Percentiles rank a stretch among this genome's conserved stretches.
Conservation (phyloP, 2,113 vertebrate genomes). For the Tichodroma muraria region DNA sequence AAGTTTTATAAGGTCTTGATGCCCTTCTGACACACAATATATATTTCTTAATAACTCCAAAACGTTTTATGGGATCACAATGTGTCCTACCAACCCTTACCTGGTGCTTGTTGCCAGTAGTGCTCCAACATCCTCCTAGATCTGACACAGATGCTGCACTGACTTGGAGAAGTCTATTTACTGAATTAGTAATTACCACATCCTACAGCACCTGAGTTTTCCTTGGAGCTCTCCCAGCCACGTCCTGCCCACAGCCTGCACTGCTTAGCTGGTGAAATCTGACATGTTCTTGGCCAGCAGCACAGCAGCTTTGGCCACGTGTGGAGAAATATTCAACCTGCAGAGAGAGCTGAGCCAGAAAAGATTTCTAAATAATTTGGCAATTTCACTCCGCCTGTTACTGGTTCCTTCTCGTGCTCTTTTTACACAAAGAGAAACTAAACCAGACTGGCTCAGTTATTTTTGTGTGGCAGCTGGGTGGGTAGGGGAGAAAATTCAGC, state of each 20-base stretch:
- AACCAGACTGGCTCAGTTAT: neutral
- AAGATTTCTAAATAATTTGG: conserved; percentile 51
- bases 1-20: neutral
- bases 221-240: conserved; percentile 44
- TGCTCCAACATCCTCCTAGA: neutral
- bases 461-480: neutral
- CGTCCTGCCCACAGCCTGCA: neutral
- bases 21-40: neutral
- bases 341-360: conserved; percentile 42
- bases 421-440: neutral
- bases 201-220: conserved; percentile 60
- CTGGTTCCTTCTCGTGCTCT: neutral
- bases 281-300: conserved; percentile 54
- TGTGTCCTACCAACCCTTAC: neutral
- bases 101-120: neutral
- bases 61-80: neutral
- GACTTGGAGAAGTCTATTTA: neutral
- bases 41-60: neutral
- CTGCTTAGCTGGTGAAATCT: conserved; percentile 53
- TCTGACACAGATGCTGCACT: conserved; percentile 5
- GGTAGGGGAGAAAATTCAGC: neutral
- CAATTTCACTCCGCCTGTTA: neutral
- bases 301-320: neutral
- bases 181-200: conserved; percentile 33
- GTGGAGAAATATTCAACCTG: conserved; percentile 38